Conservation (phyloP, 2,888 invertebrate species). For the Oasisia sp. region DNA sequence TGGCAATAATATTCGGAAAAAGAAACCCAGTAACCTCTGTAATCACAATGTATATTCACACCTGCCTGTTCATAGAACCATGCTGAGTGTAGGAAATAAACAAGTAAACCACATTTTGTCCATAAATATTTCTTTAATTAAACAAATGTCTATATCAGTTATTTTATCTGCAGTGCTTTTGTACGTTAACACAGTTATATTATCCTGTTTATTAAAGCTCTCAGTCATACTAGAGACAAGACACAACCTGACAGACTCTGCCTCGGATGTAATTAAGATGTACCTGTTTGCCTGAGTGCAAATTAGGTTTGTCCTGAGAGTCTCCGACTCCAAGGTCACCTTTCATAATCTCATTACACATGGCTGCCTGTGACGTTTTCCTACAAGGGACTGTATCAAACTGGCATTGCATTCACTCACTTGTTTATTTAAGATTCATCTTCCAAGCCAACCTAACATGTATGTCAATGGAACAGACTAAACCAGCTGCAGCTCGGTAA, state of each 20-base stretch:
- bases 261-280: neutral
- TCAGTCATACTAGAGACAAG: neutral
- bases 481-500: no score
- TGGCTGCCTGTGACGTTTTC: neutral
- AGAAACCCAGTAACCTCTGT: no score
- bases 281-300: neutral
- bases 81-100: no score
- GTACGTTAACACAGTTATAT: neutral
- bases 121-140: neutral
- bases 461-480: no score
- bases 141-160: neutral
- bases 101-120: neutral
- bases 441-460: no score
- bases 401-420: neutral
- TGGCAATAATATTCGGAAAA: no score
- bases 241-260: neutral
- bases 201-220: neutral
- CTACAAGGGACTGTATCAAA: neutral
- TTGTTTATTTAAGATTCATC: no score
- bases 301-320: conserved; percentile 9
- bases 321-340: neutral
- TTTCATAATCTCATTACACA: neutral
- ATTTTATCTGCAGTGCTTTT: neutral
- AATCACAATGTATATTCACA: no score
- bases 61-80: no score